Evolutionary conservation across 1,140 invertebrate species (phyloP).

Genomic region (Neodiprion virginianus): DNA sequence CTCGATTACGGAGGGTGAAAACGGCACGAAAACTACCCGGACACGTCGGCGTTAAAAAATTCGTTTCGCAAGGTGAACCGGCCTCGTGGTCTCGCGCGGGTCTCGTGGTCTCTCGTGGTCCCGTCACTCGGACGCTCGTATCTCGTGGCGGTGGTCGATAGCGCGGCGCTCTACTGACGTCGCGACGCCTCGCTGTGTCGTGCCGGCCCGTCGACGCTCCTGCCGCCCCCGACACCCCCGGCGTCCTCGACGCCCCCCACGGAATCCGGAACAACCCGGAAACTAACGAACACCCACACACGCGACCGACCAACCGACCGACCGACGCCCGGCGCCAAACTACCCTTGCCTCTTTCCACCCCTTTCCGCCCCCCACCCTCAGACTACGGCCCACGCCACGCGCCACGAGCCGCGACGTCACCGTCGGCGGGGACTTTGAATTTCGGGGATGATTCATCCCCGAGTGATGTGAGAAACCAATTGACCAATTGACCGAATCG

Average conservation of each 20-base stretch:
- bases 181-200: constrained; percentile 56
- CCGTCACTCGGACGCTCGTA: constrained; percentile 18
- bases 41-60: neutral
- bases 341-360: constrained; percentile 5
- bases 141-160: constrained; percentile 55
- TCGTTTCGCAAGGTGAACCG: constrained; percentile 6
- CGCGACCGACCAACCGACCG: constrained; percentile 38
- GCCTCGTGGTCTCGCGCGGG: constrained; percentile 23
- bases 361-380: constrained; percentile 10
- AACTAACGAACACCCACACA: constrained; percentile 49
- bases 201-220: constrained; percentile 41
- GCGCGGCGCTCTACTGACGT: constrained; percentile 59
- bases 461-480: neutral
- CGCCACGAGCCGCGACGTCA: constrained; percentile 18
- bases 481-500: neutral
- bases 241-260: constrained; percentile 39
- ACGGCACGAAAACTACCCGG: constrained; percentile 15
- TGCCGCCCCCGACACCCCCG: constrained; percentile 32
- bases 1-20: neutral
- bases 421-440: constrained; percentile 18
- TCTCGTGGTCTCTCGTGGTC: constrained; percentile 6
- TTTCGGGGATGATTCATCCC: neutral
- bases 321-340: constrained; percentile 12
- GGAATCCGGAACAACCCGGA: constrained; percentile 54
- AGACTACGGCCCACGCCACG: neutral